phyloP scores from a whole-genome alignment of 1,140 invertebrate species.

The Cherax quadricarinatus region DNA sequence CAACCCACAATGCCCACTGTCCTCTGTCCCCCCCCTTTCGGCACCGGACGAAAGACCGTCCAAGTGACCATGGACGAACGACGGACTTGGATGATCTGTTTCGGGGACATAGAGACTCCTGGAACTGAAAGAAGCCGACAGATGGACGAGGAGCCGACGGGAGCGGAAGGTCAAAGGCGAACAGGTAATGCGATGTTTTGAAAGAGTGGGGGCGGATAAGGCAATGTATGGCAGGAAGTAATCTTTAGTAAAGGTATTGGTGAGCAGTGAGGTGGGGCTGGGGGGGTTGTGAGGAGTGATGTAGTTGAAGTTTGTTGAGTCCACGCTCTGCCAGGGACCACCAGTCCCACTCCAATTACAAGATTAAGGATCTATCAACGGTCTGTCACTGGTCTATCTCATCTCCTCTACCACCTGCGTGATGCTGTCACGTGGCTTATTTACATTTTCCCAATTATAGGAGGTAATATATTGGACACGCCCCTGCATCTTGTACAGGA shows the following conservation, averaged over 20 bases:
- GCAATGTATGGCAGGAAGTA: slow-evolving; percentile 1
- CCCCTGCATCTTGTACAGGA: too few relatives aligned
- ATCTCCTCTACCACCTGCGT: too few relatives aligned
- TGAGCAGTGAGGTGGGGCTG: not conserved
- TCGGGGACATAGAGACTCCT: not conserved
- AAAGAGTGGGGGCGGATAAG: not conserved
- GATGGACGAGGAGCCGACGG: not conserved
- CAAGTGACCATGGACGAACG: not conserved
- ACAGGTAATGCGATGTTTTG: slow-evolving; percentile 4
- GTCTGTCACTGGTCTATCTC: too few relatives aligned
- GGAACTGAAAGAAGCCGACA: not conserved
- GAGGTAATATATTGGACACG: too few relatives aligned
- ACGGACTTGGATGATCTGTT: not conserved
- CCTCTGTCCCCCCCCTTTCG: not conserved
- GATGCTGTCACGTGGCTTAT: too few relatives aligned
- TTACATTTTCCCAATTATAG: too few relatives aligned
- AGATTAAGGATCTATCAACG: too few relatives aligned
- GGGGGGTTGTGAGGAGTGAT: not conserved
- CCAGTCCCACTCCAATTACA: too few relatives aligned
- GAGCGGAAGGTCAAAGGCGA: slow-evolving; percentile 1
- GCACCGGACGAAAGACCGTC: not conserved
- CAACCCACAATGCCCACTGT: not conserved
- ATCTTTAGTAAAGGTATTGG: not conserved
- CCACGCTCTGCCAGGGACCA: too few relatives aligned
- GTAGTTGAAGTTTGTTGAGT: not conserved